Percentiles rank a stretch among this genome's conserved stretches.
phyloP scores from a whole-genome alignment of 1,140 invertebrate species.

The Drosophila varians region DNA sequence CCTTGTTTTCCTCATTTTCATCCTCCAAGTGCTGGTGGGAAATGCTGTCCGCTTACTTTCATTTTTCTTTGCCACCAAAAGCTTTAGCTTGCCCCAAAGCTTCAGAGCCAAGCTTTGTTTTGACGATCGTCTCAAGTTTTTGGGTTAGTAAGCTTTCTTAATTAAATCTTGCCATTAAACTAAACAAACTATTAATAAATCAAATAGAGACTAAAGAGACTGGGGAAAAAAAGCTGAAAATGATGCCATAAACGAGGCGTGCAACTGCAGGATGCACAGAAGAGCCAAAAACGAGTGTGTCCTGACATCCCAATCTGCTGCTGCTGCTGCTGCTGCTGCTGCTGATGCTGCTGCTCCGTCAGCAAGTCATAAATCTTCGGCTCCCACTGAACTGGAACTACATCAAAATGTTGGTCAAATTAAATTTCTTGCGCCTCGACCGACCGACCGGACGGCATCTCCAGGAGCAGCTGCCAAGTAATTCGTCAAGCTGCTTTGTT shows the following conservation, averaged over 20 bases:
- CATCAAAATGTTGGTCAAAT: conserved; percentile 65
- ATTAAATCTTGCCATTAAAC: neutral
- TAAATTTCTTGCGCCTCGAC: conserved; percentile 54
- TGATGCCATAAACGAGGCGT: conserved; percentile 20
- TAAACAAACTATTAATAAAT: neutral
- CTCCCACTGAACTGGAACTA: conserved; percentile 50
- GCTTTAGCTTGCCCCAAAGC: neutral
- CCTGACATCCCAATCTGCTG: conserved; percentile 14
- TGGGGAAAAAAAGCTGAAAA: conserved; percentile 12
- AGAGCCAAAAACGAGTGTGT: neutral
- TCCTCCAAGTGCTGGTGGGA: conserved; percentile 28
- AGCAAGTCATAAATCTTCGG: conserved; percentile 54
- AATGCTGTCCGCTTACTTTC: conserved; percentile 59
- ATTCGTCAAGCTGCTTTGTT: conserved; percentile 72
- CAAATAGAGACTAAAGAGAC: neutral
- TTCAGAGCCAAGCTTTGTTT: neutral
- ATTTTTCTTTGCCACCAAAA: conserved; percentile 28
- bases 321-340: no score
- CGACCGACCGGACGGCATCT: neutral
- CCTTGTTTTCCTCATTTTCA: conserved; percentile 64
- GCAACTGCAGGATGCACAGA: conserved; percentile 2
- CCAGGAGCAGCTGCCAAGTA: conserved; percentile 63
- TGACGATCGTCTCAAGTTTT: neutral
- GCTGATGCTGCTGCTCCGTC: conserved; percentile 25
- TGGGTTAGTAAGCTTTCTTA: neutral